Evolutionary conservation across 2,888 invertebrate species (phyloP).

Genomic region (Cantharis flavilabris): DNA sequence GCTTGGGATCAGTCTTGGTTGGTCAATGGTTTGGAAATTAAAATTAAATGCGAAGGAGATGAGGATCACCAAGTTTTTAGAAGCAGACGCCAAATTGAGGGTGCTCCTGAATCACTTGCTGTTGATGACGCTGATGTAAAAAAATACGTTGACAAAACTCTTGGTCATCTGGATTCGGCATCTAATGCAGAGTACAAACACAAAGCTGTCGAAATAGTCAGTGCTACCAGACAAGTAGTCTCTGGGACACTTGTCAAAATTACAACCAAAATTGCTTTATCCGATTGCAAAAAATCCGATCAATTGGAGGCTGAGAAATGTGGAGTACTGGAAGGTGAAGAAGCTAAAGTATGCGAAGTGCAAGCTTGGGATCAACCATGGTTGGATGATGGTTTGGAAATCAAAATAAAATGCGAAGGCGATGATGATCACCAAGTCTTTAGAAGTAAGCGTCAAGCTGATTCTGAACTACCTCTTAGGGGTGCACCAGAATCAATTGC

Average conservation of each 20-base stretch:
- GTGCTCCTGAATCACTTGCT: constrained; percentile 32
- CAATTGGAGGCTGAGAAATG: constrained; percentile 40
- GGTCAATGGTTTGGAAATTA: constrained; percentile 53
- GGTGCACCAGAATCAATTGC: neutral
- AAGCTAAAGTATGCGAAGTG: constrained; percentile 54
- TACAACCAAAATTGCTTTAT: constrained; percentile 61
- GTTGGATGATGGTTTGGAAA: constrained; percentile 56
- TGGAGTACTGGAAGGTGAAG: constrained; percentile 41
- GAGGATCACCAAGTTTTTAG: constrained; percentile 12
- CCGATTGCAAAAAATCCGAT: constrained; percentile 56
- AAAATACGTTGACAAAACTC: constrained; percentile 34
- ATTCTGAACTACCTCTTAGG: no score
- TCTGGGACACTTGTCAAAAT: constrained; percentile 62
- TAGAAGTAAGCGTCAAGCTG: neutral
- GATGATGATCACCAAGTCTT: constrained; percentile 5
- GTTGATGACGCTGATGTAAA: constrained; percentile 37
- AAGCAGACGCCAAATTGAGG: constrained; percentile 29
- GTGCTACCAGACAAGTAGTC: constrained; percentile 59
- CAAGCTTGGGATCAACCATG: constrained; percentile 64
- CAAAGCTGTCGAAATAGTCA: constrained; percentile 41
- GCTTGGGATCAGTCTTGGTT: constrained; percentile 65
- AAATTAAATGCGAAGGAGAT: constrained; percentile 50
- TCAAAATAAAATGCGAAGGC: constrained; percentile 51
- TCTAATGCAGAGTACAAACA: constrained; percentile 49
- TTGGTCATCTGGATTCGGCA: constrained; percentile 44